Evolutionary conservation across 1,140 invertebrate species (phyloP).

Genomic region (Antheraea pernyi): DNA sequence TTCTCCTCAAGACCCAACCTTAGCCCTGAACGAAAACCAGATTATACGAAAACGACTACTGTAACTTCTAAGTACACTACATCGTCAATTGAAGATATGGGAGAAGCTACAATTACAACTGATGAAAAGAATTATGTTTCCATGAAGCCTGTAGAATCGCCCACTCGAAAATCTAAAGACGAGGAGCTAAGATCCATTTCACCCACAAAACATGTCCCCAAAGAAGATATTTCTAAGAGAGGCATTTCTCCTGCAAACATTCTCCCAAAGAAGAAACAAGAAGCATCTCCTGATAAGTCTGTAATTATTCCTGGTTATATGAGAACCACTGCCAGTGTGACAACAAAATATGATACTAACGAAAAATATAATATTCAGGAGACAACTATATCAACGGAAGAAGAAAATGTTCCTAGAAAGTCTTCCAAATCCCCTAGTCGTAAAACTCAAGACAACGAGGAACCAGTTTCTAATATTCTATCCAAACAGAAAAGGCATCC

Average conservation of each 20-base stretch:
- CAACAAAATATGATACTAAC: slow-evolving; percentile 13
- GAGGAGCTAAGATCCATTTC: not conserved
- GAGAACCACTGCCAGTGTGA: slow-evolving; percentile 12
- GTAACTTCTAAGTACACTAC: slow-evolving; percentile 15
- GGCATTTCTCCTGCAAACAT: not conserved
- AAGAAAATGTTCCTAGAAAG: slow-evolving; percentile 1
- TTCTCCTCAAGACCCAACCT: not conserved
- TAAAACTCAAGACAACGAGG: not conserved
- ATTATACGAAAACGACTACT: slow-evolving; percentile 14
- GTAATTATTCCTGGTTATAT: slow-evolving; percentile 5
- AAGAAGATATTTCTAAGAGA: not conserved
- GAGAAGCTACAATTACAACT: slow-evolving; percentile 6
- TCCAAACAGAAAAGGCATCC: not conserved
- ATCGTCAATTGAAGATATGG: slow-evolving; percentile 14
- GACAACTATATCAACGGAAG: not conserved
- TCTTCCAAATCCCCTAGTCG: slow-evolving; percentile 25
- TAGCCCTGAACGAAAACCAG: slow-evolving; percentile 17
- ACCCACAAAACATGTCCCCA: not conserved
- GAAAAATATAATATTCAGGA: slow-evolving; percentile 7
- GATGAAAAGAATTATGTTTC: not conserved
- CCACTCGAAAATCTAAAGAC: slow-evolving; percentile 2
- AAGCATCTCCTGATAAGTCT: not conserved
- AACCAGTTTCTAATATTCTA: not conserved
- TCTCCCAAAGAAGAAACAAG: not conserved
- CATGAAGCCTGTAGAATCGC: slow-evolving; percentile 1